Base-by-base conservation (phyloP, 2,113 vertebrate genomes). In the Petromus typicus region DNA sequence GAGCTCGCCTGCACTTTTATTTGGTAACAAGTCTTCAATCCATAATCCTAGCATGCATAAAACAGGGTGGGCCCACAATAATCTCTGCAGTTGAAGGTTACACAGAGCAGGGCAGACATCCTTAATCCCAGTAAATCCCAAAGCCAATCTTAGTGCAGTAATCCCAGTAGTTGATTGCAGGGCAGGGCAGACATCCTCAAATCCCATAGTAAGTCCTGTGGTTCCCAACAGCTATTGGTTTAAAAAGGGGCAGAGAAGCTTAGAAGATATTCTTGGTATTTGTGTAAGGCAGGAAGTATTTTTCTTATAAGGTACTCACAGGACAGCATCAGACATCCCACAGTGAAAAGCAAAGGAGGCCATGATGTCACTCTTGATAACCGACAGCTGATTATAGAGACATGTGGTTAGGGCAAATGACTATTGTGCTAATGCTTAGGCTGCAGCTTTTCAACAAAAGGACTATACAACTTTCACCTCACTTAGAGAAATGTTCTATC, bases 381-480 rank as follows among this genome's bases (percentile, higher is more conserved):
- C 4, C 12, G 13, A 13, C 3, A 9, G 37, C 7, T 30, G 51
- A 18, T 0, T 7, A 16, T 5, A n/a, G 64, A n/a, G 0, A 0
- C 4, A 9, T 14, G n/a, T 56, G 61, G 23, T 45, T 12, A 64
- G 63, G 16, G 45, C 7, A 5, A 71, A n/a, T 7, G 25, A 23
- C 18, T 32, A 25, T 27, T 56, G 11, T 27, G 37, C 84, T 57
- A 45, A 48, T 57, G 20, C 43, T 12, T 22, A 7, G 5, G 23
- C 3, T 9, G 48, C n/a, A 86, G 25, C 20, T 56, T 86, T 71
- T 40, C 34, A 63, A 57, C 25, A 34, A 48, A 71, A 79, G 3
- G 27, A 34, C 5, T 5, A 63, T 3, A 57, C 9, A 25, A 11
- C 43, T 79, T 63, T 85, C 54, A 43, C 56, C 45, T 59, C 40